Percentiles rank a stretch among this genome's conserved stretches.
phyloP scores from a whole-genome alignment of 1,140 invertebrate species.

The Hyphantria cunea region DNA sequence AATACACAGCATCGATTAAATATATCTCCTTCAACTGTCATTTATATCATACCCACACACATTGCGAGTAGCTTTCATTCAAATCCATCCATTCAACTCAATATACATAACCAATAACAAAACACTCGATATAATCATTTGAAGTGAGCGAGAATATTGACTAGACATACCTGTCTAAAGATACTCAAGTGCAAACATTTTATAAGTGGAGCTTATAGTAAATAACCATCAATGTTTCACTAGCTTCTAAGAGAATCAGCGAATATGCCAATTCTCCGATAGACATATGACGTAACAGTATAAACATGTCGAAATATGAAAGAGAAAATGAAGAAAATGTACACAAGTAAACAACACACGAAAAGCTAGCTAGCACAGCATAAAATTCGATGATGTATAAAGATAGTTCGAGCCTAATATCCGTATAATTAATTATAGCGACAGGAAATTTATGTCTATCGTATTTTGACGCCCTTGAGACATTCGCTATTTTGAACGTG shows the following conservation, averaged over 20 bases:
- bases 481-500: slow-evolving; percentile 29
- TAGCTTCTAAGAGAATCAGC: slow-evolving; percentile 9
- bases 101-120: slow-evolving; percentile 18
- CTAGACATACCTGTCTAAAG: slow-evolving; percentile 16
- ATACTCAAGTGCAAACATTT: slow-evolving; percentile 3
- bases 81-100: slow-evolving; percentile 6
- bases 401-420: slow-evolving; percentile 13
- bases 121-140: slow-evolving; percentile 20
- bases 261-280: slow-evolving; percentile 8
- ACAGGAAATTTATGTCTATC: slow-evolving; percentile 36
- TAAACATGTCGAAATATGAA: slow-evolving; percentile 6
- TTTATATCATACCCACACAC: background rate
- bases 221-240: slow-evolving; percentile 21
- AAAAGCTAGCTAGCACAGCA: slow-evolving; percentile 4
- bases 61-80: slow-evolving; percentile 11
- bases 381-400: slow-evolving; percentile 11
- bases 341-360: slow-evolving; percentile 1
- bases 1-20: background rate
- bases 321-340: slow-evolving; percentile 21
- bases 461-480: slow-evolving; percentile 54
- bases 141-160: slow-evolving; percentile 16
- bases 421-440: slow-evolving; percentile 11
- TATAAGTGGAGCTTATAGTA: slow-evolving; percentile 15
- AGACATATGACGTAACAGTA: slow-evolving; percentile 12
- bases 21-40: background rate